Conservation (phyloP, 2,113 vertebrate genomes). For the Lampris megalopsis region DNA sequence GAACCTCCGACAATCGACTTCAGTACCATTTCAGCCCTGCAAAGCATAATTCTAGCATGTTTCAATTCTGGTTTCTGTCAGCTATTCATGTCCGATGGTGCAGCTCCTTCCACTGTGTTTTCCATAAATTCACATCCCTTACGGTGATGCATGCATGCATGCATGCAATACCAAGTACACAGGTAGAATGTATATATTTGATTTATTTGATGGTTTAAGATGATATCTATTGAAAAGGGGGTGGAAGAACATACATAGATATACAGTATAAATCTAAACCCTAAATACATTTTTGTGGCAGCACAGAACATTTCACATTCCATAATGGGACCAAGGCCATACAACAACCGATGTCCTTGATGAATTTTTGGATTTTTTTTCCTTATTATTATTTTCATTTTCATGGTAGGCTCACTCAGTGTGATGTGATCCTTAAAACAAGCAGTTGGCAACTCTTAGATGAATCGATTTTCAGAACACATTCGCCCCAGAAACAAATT, state of each 20-base stretch:
- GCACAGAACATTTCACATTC: conserved; percentile 83
- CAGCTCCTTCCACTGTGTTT: no score
- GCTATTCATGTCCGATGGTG: no score
- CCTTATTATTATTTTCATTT: conserved; percentile 32
- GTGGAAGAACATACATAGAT: conserved; percentile 75
- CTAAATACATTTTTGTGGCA: conserved; percentile 81
- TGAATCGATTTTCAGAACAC: conserved; percentile 50
- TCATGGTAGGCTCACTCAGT: conserved; percentile 64
- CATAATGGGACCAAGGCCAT: conserved; percentile 80
- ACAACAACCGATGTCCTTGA: conserved; percentile 72
- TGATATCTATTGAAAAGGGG: conserved; percentile 74
- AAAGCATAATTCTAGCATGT: no score
- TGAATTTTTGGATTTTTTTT: conserved; percentile 26
- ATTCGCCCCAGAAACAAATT: conserved; percentile 43
- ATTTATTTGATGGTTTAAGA: conserved; percentile 79
- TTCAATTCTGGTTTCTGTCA: no score
- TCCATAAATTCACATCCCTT: not conserved
- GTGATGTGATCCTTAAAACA: conserved; percentile 58
- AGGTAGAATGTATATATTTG: conserved; percentile 71
- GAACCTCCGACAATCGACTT: no score
- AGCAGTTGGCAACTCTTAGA: conserved; percentile 57
- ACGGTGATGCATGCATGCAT: conserved; percentile 48
- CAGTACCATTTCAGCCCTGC: no score
- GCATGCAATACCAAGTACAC: conserved; percentile 54
- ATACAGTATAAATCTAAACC: conserved; percentile 80